phyloP scores from a whole-genome alignment of 2,797 vertebrate species.

The Spatula clypeata region DNA sequence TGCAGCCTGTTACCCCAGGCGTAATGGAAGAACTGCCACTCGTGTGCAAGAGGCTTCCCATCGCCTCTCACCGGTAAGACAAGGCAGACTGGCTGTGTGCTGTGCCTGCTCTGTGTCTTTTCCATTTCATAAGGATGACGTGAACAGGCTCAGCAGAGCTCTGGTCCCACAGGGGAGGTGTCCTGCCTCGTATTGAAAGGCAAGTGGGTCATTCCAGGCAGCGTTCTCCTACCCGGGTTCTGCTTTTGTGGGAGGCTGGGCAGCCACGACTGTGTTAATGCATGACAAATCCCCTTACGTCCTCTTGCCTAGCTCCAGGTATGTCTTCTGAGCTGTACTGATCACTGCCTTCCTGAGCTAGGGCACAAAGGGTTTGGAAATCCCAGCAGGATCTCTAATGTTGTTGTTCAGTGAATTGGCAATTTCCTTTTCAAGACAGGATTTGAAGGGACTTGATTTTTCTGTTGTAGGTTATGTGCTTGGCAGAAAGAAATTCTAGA shows the following conservation, averaged over 20 bases:
- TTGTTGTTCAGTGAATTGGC: neutral
- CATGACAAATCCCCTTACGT: fast-evolving
- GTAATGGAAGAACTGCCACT: neutral
- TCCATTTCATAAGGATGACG: neutral
- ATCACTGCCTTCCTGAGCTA: neutral
- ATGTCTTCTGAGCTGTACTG: neutral
- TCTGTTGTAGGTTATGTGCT: neutral
- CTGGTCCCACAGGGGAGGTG: neutral
- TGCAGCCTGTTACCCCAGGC: neutral
- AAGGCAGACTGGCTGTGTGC: neutral
- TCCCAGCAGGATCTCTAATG: neutral
- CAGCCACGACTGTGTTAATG: neutral
- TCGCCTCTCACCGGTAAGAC: neutral
- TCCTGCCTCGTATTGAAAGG: neutral
- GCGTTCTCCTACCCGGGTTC: neutral
- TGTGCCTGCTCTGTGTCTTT: fast-evolving
- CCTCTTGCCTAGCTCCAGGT: neutral
- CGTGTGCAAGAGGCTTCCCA: fast-evolving
- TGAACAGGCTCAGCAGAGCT: fast-evolving
- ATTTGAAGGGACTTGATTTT: neutral
- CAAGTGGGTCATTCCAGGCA: neutral
- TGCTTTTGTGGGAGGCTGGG: fast-evolving
- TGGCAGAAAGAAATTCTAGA: neutral
- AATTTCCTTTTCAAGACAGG: neutral
- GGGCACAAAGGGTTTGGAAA: neutral